Base-by-base conservation (phyloP, 2,113 vertebrate species). In the Pyxicephalus adspersus region DNA sequence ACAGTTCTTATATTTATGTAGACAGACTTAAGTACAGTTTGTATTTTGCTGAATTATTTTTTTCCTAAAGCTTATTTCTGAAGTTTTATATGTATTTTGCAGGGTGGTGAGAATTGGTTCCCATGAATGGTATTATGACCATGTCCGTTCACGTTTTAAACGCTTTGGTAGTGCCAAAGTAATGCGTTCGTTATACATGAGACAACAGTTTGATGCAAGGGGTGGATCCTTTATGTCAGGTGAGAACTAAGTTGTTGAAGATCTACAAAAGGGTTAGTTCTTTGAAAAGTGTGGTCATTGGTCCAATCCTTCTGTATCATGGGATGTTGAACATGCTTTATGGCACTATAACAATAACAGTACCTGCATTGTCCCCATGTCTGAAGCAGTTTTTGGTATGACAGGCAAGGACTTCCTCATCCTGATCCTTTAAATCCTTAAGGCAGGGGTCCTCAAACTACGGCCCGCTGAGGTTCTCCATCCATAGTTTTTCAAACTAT, bases 111-210 rank as follows among this genome's bases (percentile, higher is more conserved):
- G 93, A 91, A 93, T 94, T 0, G 94, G 96, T 3, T 96, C 96
- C 0, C 86, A 97, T 86, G 95, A 96, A 55, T 98, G 97, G 97
- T 98, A 94, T 89, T 92, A 98, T 0, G 87, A 95, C 15, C 96
- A 95, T 0, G 89, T 98, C 65, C 88, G 90, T 0, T 86, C 95
- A 25, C 95, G 95, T 16, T 99, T 98, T 88, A 96, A 95, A 86
- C 88, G 90, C 3, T 97, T 96, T 5, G 97, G 97, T 64, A 98
- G 96, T 0, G 96, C 95, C 85, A 97, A 98, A 57, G 96, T 99
- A 74, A 92, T 97, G 89, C 92, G 88, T 19, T 98, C 94, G 0
- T 95, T 98, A 61, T 93, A 85, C 0, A 94, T 92, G 83, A 91
- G 96, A 86, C 84, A 94, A 77, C 92, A 83, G 31, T 79, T 73